Evolutionary conservation across 1,140 invertebrate genomes (phyloP).

Genomic region (Drosophila sproati): DNA sequence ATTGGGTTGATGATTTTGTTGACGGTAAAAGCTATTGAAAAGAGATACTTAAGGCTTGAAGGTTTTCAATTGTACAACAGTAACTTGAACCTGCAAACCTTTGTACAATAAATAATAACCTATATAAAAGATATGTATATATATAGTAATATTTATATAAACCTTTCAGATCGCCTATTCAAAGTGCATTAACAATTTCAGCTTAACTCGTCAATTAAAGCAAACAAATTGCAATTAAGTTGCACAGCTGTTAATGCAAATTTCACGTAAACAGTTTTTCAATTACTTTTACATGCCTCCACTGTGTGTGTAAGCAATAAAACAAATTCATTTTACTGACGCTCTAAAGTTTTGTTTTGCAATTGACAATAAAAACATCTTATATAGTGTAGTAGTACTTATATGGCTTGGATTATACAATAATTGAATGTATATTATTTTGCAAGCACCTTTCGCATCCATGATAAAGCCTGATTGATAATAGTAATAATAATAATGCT

Average conservation of each 20-base stretch:
- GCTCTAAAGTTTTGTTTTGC: conserved; percentile 17
- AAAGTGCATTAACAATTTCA: conserved; percentile 8
- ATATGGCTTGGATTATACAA: conserved; percentile 23
- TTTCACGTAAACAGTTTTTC: conserved; percentile 26
- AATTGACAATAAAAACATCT: not conserved
- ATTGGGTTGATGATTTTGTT: conserved; percentile 46
- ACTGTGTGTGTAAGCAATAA: conserved; percentile 11
- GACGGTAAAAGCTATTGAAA: conserved; percentile 34
- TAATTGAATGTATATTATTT: conserved; percentile 2
- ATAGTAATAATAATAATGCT: conserved; percentile 24
- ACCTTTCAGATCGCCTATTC: not conserved
- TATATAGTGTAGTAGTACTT: conserved; percentile 6
- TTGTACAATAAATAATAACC: not conserved
- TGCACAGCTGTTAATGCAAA: conserved; percentile 9
- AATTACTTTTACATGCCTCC: conserved; percentile 6
- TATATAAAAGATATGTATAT: conserved; percentile 4
- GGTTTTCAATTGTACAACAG: conserved; percentile 28
- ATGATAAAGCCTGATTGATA: conserved; percentile 25
- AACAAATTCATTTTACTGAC: conserved; percentile 32
- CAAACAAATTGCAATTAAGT: conserved; percentile 5
- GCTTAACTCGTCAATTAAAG: not conserved
- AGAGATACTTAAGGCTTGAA: conserved; percentile 45
- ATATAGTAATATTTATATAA: not conserved
- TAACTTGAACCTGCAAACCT: conserved; percentile 1
- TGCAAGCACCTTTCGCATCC: conserved; percentile 5